A percentile compares a stretch with the other conserved stretches of the same genome.
These are phyloP conservation scores for Lates japonicus DNA, from an alignment of 2,797 vertebrate species.

Conservation along the genomic window DNA sequence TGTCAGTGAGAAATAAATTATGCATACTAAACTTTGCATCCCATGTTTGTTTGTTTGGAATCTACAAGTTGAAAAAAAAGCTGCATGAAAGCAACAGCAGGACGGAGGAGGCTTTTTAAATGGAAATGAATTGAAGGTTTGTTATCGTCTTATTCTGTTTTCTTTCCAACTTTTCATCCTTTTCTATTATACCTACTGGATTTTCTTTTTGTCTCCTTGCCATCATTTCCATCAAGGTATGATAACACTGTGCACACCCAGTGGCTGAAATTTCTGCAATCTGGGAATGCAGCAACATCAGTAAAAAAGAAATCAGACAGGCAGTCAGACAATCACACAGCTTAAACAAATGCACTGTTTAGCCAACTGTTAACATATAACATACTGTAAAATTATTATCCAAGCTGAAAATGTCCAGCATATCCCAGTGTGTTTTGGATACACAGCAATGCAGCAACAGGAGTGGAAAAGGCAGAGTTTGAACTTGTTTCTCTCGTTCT, in stretches of 20 bases:
- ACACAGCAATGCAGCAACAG: no score
- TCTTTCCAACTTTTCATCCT: not conserved
- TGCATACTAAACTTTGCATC: conserved; percentile 37
- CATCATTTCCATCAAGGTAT: not conserved
- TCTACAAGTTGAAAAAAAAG: not conserved
- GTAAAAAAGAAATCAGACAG: not conserved
- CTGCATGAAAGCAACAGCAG: not conserved
- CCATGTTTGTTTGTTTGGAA: conserved; percentile 23
- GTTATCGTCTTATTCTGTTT: not conserved
- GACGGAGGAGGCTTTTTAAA: not conserved
- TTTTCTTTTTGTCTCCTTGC: not conserved
- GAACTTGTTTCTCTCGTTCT: not conserved
- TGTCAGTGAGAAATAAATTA: conserved; percentile 77
- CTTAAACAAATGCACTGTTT: no score
- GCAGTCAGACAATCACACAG: no score
- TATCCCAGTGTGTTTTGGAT: not conserved
- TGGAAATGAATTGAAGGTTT: not conserved
- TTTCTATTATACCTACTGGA: not conserved
- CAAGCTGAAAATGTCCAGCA: not conserved
- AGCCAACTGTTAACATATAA: no score
- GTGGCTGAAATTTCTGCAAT: not conserved
- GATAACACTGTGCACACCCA: not conserved
- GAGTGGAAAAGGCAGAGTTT: not conserved
- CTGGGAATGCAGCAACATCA: not conserved
- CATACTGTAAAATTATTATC: not conserved